phyloP scores from a whole-genome alignment of 2,113 vertebrate species.

The Vombatus ursinus region DNA sequence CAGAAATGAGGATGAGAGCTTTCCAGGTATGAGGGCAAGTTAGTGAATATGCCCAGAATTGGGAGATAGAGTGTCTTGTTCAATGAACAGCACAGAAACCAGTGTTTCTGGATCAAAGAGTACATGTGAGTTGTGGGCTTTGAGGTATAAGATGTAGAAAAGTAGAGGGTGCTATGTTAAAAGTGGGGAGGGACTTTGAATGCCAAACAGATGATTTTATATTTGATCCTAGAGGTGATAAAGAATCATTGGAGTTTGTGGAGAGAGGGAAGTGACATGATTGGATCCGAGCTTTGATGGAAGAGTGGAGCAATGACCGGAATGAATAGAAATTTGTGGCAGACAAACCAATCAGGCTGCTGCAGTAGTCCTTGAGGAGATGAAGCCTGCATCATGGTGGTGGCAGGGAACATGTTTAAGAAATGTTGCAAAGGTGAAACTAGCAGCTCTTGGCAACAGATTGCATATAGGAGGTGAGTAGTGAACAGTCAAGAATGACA shows the following conservation, averaged over 20 bases:
- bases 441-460: not conserved
- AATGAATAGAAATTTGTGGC: not conserved
- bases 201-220: not conserved
- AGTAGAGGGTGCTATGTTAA: not conserved
- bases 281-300: not conserved
- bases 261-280: not conserved
- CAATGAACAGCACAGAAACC: not conserved
- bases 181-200: not conserved
- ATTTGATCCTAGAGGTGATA: not conserved
- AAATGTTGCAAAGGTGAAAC: not conserved
- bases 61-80: not conserved
- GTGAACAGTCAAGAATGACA: not conserved
- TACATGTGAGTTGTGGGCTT: not conserved
- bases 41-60: not conserved
- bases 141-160: not conserved
- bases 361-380: not conserved
- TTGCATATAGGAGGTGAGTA: not conserved
- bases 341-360: not conserved
- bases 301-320: not conserved
- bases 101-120: not conserved
- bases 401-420: not conserved
- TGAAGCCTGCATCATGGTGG: not conserved
- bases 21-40: not conserved
- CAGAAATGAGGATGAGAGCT: not conserved
- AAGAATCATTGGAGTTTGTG: not conserved